phyloP scores from a whole-genome alignment of 2,888 invertebrate genomes.

The Chymomyza procnemis region DNA sequence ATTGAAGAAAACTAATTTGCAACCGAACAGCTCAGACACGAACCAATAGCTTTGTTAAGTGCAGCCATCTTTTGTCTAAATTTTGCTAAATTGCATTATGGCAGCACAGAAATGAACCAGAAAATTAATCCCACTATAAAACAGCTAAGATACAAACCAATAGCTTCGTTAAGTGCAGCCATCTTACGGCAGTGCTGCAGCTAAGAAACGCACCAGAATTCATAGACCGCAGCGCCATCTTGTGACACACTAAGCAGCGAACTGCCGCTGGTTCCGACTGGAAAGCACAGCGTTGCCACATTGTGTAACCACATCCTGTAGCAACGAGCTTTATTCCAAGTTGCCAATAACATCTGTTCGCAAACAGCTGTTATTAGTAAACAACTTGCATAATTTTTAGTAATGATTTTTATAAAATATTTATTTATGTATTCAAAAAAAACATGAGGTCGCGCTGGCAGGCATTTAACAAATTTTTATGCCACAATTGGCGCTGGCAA shows the following conservation, averaged over 20 bases:
- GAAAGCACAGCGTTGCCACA: background rate
- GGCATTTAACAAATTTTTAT: conserved; percentile 22
- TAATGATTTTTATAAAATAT: too few relatives aligned
- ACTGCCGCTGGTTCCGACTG: background rate
- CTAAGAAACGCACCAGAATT: background rate
- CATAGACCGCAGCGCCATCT: background rate
- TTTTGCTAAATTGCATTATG: background rate
- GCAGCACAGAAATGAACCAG: background rate
- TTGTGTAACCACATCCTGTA: background rate
- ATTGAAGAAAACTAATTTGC: background rate
- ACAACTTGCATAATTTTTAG: background rate
- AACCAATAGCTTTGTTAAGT: background rate
- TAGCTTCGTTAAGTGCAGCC: background rate
- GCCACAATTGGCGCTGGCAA: conserved; percentile 33
- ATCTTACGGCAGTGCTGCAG: background rate
- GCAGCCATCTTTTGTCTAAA: background rate
- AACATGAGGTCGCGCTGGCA: conserved; percentile 45
- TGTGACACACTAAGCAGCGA: background rate
- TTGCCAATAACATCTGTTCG: background rate
- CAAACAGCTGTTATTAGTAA: background rate
- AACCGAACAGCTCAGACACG: too few relatives aligned
- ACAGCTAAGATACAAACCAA: background rate
- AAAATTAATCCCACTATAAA: too few relatives aligned
- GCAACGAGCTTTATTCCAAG: background rate
- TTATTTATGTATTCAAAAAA: conserved; percentile 10